A percentile compares a stretch with the other conserved stretches of the same genome.
These are phyloP conservation scores for silkworm (Bombyx mori) DNA, from an alignment of 1,140 invertebrate genomes.

Conservation along the genomic window DNA sequence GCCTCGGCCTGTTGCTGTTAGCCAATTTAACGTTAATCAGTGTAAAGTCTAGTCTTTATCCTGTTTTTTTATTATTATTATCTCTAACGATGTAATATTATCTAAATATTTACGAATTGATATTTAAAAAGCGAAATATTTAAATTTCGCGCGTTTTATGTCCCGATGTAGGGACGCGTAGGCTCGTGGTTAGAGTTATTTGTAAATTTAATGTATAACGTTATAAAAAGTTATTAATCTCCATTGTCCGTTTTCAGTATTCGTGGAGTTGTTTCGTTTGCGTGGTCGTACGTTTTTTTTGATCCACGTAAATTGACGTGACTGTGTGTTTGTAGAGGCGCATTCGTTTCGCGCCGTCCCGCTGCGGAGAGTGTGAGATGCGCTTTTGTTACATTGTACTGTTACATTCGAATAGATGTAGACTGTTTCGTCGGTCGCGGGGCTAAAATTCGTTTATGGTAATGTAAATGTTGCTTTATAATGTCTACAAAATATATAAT, in stretches of 20 bases:
- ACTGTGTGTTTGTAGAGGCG: conserved; percentile 15
- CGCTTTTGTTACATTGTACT: conserved; percentile 61
- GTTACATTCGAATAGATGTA: conserved; percentile 70
- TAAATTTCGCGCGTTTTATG: conserved; percentile 46
- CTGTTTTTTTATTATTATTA: conserved; percentile 64
- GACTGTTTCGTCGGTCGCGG: conserved; percentile 35
- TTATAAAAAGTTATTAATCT: conserved; percentile 60
- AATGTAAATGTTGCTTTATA: conserved; percentile 73
- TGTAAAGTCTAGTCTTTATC: conserved; percentile 73
- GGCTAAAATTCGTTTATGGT: conserved; percentile 56
- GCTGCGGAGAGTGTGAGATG: conserved; percentile 17
- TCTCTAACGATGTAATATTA: conserved; percentile 58
- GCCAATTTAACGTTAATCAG: conserved; percentile 66
- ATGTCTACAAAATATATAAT: conserved; percentile 72
- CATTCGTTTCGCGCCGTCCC: not conserved
- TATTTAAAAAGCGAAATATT: conserved; percentile 40
- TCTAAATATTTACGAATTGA: conserved; percentile 62
- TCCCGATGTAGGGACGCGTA: conserved; percentile 35
- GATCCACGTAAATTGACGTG: conserved; percentile 15
- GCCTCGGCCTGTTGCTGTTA: conserved; percentile 57
- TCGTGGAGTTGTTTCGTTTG: conserved; percentile 51
- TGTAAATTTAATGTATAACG: conserved; percentile 60
- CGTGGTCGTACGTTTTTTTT: conserved; percentile 30
- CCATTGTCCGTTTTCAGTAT: conserved; percentile 67
- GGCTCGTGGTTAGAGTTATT: conserved; percentile 63